A percentile compares a stretch with the other conserved stretches of the same genome.
These are phyloP conservation scores for Leucoma salicis DNA, from an alignment of 2,888 invertebrate species.

Conservation along the genomic window DNA sequence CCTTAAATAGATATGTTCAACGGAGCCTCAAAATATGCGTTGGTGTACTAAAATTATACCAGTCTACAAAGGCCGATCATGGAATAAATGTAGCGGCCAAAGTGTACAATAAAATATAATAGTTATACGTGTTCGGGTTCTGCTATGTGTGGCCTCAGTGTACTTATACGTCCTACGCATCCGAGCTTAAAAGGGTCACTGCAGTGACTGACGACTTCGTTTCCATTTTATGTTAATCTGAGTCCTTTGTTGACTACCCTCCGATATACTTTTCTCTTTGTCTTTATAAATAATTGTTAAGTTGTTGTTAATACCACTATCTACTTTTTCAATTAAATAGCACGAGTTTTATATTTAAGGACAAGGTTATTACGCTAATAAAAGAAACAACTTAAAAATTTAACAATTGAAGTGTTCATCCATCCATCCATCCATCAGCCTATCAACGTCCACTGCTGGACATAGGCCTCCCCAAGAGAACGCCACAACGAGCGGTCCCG, in stretches of 20 bases:
- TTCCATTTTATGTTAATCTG: constrained; percentile 36
- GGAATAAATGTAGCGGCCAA: not conserved
- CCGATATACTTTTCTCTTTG: no score
- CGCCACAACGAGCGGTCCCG: no score
- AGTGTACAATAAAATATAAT: not conserved
- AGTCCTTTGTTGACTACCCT: constrained; percentile 19
- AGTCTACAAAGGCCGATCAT: constrained; percentile 17
- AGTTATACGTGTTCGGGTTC: constrained; percentile 25
- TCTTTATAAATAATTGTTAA: no score
- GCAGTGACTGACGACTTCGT: constrained; percentile 43
- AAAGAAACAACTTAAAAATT: no score
- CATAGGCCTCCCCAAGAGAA: no score
- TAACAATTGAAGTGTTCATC: no score
- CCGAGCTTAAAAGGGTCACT: constrained; percentile 38
- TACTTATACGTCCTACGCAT: constrained; percentile 24
- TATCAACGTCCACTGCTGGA: no score
- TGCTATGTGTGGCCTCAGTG: constrained; percentile 29
- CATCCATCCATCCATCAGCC: no score
- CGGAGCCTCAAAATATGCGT: constrained; percentile 23
- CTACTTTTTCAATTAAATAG: no score
- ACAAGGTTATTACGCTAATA: no score
- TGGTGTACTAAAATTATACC: constrained; percentile 24
- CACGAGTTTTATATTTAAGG: no score
- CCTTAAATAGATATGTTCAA: constrained; percentile 12
- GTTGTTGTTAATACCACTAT: no score